Base-by-base conservation (phyloP, 2,113 vertebrate species). In the Acrocephalus arundinaceus region DNA sequence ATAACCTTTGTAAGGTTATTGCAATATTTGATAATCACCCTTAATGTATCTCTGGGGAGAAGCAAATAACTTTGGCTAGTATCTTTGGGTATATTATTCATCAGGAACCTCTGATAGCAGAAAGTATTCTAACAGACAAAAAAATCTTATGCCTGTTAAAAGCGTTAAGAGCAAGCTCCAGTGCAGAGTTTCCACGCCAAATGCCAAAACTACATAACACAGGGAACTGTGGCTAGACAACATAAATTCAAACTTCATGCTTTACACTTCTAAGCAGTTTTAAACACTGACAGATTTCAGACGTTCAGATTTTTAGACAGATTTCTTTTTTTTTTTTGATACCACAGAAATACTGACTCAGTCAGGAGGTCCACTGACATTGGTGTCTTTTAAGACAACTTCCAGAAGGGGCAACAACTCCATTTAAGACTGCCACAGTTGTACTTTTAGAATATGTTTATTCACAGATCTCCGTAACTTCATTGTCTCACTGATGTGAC, bases 141-240 rank as follows among this genome's bases (percentile, higher is more conserved):
- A 87, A 78, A n/a, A 2, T 8, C 41, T 41, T n/a, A 33, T 3
- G 82, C 63, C 91, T 96, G 93, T 58, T 94, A 95, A 95, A 93
- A 81, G 75, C 20, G 1, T 96, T 92, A 93, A 67, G 73, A 84
- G 48, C 77, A 67, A 65, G 52, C 84, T 89, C 55, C 57, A 94
- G 70, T 67, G 57, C 75, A 88, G 59, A 96, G 45, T 96, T 96
- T 96, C 95, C 94, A 90, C 2, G 88, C 17, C 61, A 80, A 80
- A 80, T 90, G 94, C 94, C 96, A 96, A 79, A 88, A 91, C 82
- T 96, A 62, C 55, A 74, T 85, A 94, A 95, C 9, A 3, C 87
- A 77, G 78, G 78, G 92, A 96, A 68, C 51, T 59, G 78, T 90
- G 89, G 91, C 94, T 90, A 96, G 93, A 96, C 96, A 93, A 81